Conservation (phyloP, 2,888 invertebrate species). For the Lasioglossum figueresi region DNA sequence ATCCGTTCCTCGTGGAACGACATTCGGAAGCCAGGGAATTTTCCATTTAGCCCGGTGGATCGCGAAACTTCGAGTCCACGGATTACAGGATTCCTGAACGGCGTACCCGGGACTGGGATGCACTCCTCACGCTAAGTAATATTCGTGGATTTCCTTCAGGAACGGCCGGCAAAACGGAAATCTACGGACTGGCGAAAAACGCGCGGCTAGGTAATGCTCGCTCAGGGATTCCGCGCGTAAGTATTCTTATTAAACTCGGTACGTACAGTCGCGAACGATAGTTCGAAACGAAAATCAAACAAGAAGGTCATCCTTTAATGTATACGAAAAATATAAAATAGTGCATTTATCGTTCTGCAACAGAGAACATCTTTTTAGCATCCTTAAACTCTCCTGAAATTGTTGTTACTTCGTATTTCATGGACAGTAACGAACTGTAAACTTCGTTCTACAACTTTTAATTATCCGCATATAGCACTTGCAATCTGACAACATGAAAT, state of each 20-base stretch:
- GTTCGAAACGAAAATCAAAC: background rate
- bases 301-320: background rate
- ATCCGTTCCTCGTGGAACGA: background rate
- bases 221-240: background rate
- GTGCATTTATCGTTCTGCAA: no score
- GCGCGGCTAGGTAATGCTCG: background rate
- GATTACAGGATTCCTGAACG: conserved; percentile 14
- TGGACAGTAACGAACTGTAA: no score
- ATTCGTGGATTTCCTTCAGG: conserved; percentile 18
- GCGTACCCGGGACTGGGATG: background rate
- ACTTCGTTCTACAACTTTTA: no score
- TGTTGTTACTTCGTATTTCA: no score
- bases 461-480: no score
- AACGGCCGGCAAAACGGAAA: background rate
- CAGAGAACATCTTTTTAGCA: no score
- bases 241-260: conserved; percentile 12
- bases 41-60: conserved; percentile 15
- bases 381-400: no score
- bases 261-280: background rate
- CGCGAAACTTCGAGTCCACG: background rate
- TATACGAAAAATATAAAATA: background rate
- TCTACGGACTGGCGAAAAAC: conserved; percentile 28
- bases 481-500: no score
- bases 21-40: conserved; percentile 14
- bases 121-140: conserved; percentile 20